Conservation (phyloP, 1,140 invertebrate genomes). For the Apis laboriosa region DNA sequence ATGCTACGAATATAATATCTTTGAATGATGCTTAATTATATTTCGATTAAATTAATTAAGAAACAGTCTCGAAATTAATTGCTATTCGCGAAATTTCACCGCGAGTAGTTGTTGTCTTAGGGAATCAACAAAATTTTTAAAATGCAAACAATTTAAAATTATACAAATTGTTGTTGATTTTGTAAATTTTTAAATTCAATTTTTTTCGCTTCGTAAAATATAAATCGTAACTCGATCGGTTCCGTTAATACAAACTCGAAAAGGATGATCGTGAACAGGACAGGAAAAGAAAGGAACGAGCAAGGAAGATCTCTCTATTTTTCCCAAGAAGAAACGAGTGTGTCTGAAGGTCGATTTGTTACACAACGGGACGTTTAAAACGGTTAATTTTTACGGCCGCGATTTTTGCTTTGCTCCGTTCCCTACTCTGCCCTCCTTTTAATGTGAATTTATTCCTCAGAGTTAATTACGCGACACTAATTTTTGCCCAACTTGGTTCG, state of each 20-base stretch:
- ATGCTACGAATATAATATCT: not conserved
- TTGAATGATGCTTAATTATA: too few species aligned
- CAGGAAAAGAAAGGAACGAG: not conserved
- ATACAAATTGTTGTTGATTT: too few species aligned
- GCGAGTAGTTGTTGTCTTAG: too few species aligned
- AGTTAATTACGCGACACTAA: conserved; percentile 80
- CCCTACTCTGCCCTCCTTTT: conserved; percentile 57
- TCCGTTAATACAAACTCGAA: not conserved
- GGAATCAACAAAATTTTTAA: too few species aligned
- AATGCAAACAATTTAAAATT: too few species aligned
- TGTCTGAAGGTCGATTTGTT: conserved; percentile 73
- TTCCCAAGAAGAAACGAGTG: conserved; percentile 55
- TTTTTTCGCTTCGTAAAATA: too few species aligned
- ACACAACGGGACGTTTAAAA: conserved; percentile 69
- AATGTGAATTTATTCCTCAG: conserved; percentile 77
- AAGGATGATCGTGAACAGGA: not conserved
- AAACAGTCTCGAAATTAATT: too few species aligned
- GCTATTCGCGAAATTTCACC: too few species aligned
- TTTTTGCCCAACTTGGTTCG: conserved; percentile 75
- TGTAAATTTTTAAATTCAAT: too few species aligned
- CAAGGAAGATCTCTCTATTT: conserved; percentile 15
- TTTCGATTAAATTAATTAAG: too few species aligned
- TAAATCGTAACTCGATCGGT: too few species aligned
- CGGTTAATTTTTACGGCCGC: conserved; percentile 76
- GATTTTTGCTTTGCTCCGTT: conserved; percentile 62